Percentiles rank a stretch among this genome's conserved stretches.
These are phyloP conservation scores for Dicyrtomina minuta DNA, from an alignment of 2,888 invertebrate species.

Conservation along the genomic window DNA sequence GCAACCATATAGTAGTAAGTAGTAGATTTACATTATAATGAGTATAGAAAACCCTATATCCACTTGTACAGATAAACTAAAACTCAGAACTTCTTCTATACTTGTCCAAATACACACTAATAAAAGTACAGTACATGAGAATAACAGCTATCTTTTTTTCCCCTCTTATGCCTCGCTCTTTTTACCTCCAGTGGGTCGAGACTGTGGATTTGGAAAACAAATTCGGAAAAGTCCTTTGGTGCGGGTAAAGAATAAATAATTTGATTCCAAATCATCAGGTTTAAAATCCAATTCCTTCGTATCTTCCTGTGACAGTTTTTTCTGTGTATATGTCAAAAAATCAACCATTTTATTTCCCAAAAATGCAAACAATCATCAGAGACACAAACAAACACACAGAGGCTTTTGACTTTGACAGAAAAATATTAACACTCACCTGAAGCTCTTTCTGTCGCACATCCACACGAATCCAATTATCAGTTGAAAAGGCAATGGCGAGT, in stretches of 20 bases:
- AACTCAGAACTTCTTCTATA: too few species aligned
- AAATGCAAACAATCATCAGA: too few species aligned
- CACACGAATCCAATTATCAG: conserved; percentile 95
- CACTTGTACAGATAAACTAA: too few species aligned
- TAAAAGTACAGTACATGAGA: neutral
- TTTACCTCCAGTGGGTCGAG: conserved; percentile 45
- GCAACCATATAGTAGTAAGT: too few species aligned
- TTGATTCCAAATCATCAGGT: conserved; percentile 75
- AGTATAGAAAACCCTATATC: too few species aligned
- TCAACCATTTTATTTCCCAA: neutral
- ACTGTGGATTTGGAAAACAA: conserved; percentile 70
- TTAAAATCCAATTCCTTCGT: conserved; percentile 64
- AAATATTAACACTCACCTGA: conserved; percentile 65
- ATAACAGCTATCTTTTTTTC: too few species aligned
- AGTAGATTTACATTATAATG: too few species aligned
- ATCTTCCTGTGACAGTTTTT: conserved; percentile 59
- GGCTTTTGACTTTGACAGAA: neutral
- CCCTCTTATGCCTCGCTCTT: too few species aligned
- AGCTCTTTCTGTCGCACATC: conserved; percentile 74
- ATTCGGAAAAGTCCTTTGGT: conserved; percentile 91
- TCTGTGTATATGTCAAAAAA: conserved; percentile 61
- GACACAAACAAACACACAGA: neutral
- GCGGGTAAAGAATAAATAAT: conserved; percentile 87
- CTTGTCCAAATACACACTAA: neutral
- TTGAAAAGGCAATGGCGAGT: conserved; percentile 90